phyloP scores from a whole-genome alignment of 2,888 invertebrate genomes.

The Dicyrtomina minuta region DNA sequence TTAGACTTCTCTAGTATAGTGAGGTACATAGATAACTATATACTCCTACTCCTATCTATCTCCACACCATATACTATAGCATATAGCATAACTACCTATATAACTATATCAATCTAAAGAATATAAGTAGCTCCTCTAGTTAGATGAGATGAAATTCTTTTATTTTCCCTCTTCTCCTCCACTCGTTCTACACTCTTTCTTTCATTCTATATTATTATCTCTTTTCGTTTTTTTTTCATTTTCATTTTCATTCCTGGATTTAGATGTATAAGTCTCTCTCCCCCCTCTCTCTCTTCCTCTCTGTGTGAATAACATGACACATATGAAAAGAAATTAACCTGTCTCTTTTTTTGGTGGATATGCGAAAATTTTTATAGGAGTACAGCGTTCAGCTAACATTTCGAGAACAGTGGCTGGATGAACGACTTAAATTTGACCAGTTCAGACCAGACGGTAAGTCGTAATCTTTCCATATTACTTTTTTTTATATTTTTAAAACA shows the following conservation, averaged over 20 bases:
- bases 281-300: conserved; percentile 1
- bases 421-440: conserved; percentile 85
- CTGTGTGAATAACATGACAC: neutral
- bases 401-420: conserved; percentile 95
- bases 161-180: neutral
- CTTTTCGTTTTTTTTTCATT: neutral
- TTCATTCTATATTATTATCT: neutral
- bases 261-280: neutral
- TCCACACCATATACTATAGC: no score
- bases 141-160: neutral
- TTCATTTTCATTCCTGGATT: neutral
- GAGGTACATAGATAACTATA: no score
- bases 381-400: conserved; percentile 97
- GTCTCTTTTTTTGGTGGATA: neutral
- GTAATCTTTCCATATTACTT: conserved; percentile 1
- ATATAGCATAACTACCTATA: no score
- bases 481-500: conserved; percentile 33
- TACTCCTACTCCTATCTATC: no score
- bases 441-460: conserved; percentile 58
- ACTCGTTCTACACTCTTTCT: neutral
- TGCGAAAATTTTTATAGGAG: conserved; percentile 69
- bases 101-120: no score
- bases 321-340: neutral
- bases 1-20: no score
- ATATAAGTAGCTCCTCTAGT: no score